Base-by-base conservation (phyloP, 2,888 invertebrate genomes). In the Oxycera nigricornis region DNA sequence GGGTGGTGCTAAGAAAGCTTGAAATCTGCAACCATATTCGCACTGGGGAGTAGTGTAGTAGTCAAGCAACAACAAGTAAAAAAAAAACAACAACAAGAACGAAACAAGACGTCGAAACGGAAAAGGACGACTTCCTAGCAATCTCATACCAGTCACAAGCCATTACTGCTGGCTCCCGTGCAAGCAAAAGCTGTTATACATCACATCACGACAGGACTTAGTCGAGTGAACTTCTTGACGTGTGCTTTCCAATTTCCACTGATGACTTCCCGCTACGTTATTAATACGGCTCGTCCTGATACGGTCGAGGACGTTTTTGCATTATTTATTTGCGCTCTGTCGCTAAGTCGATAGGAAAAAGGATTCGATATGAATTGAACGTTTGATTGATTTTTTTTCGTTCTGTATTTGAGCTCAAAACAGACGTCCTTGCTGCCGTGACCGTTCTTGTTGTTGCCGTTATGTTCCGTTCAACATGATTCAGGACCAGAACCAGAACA, bases 301-400 rank as follows among this genome's bases (percentile, higher is more conserved):
- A 65, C 65, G 41, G 22, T 65, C 22, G 41, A 14, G 24, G 28
- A 26, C 30, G 39, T 68, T 68, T 22, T 30, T 68, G 46, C 17
- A 17, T 72, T 39, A 59, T 72, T 72, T 72, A 20, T 59, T 62
- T 6, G 20, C 62, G 31, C 20, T 46, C 46, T n/a, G n/a, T 50
- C 50, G 14, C 50, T 26, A 65, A 39, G 35, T 20, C 65, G 65
- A 65, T n/a, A 65, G 24, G 24, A 41, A 65, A 41, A 65, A 28
- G 39, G 35, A 70, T 31, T 52, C 70, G 30, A 70, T 65, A 35
- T 39, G 41, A 65, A 65, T 65, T 46, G 55, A 72, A 28, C 55
- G 73, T 26, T 52, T 73, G 73, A 73, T 73, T 73, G 73, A 73
- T 73, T 73, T 73, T 73, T 73, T 61, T 70, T 67, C 46, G 67